Base-by-base conservation (phyloP, 2,797 vertebrate species). In the Pelodytes ibericus region DNA sequence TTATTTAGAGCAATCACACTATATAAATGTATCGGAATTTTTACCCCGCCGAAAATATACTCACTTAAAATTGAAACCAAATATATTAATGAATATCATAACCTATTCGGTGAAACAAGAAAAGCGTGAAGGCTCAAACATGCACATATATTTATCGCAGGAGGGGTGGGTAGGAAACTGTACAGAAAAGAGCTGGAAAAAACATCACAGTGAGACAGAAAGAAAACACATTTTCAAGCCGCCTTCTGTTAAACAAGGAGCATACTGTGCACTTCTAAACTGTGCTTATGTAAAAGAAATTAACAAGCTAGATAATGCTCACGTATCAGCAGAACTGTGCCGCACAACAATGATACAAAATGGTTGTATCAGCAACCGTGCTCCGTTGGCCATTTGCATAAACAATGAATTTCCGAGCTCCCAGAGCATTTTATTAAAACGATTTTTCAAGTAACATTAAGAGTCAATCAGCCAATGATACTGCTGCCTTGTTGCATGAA, bases 341-440 rank as follows among this genome's bases (percentile, higher is more conserved):
- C 33, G 20, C 31, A 58, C 62, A 74, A 57, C 27, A 25, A 53
- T 58, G 58, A 66, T 29, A 31, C 61, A 73, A 74, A 66, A 56
- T 31, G 36, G 62, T 44, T 20, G 22, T 44, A 59, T 67, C 24
- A 67, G 51, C n/a, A 27, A 64, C 4, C 49, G 20, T 25, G 26
- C 41, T 9, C 26, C 47, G 44, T 59, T 59, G 22, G 24, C 62
- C 22, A 26, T 20, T 36, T 47, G 26, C 16, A 25, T 22, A 29
- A 22, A 31, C n/a, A 31, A 9, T 9, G 26, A 33, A 47, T 15
- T 47, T 18, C 58, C 41, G 27, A 72, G 31, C 13, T 60, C 70
- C 58, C 70, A 62, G 49, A 61, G 44, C 71, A 26, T 63, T 72
- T 72, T 63, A 72, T 72, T 72, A 72, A 72, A 72, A 72, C 59